phyloP scores from a whole-genome alignment of 2,113 vertebrate genomes.

The Oncorhynchus masou region DNA sequence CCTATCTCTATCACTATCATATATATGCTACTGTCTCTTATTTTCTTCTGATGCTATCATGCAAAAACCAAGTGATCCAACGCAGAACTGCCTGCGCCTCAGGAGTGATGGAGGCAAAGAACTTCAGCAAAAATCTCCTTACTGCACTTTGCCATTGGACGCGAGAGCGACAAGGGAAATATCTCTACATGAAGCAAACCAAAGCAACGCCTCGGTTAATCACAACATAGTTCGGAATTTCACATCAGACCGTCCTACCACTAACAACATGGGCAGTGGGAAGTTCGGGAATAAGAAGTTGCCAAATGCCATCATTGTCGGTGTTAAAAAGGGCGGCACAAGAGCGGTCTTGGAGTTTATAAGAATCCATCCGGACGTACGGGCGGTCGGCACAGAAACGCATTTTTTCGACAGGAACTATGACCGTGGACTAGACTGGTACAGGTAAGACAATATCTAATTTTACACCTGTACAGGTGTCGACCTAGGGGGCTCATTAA shows the following conservation, averaged over 20 bases:
- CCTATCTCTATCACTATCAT: slow-evolving; percentile 79
- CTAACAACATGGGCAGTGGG: slow-evolving; percentile 42
- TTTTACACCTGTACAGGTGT: not conserved
- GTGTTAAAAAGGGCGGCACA: slow-evolving; percentile 92
- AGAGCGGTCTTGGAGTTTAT: slow-evolving; percentile 92
- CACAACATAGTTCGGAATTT: slow-evolving; percentile 37
- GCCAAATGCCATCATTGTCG: slow-evolving; percentile 90
- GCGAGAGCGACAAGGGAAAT: slow-evolving; percentile 41
- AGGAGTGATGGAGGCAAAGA: slow-evolving; percentile 63
- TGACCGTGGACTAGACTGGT: slow-evolving; percentile 89
- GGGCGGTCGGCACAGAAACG: slow-evolving; percentile 88
- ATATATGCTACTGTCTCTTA: slow-evolving; percentile 81
- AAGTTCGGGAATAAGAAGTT: slow-evolving; percentile 83
- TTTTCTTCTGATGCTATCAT: slow-evolving; percentile 74
- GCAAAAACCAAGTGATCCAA: slow-evolving; percentile 64
- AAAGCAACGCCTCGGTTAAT: slow-evolving; percentile 24
- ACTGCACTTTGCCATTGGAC: slow-evolving; percentile 54
- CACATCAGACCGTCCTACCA: slow-evolving; percentile 41
- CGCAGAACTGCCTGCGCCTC: slow-evolving; percentile 67
- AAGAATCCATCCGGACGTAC: slow-evolving; percentile 87
- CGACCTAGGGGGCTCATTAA: too few species aligned
- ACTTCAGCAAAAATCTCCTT: slow-evolving; percentile 73
- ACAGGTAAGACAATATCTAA: slow-evolving; percentile 78
- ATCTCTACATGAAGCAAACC: slow-evolving; percentile 31
- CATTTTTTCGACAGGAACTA: slow-evolving; percentile 95